Conservation (phyloP, 2,113 vertebrate species). For the Nibea albiflora region DNA sequence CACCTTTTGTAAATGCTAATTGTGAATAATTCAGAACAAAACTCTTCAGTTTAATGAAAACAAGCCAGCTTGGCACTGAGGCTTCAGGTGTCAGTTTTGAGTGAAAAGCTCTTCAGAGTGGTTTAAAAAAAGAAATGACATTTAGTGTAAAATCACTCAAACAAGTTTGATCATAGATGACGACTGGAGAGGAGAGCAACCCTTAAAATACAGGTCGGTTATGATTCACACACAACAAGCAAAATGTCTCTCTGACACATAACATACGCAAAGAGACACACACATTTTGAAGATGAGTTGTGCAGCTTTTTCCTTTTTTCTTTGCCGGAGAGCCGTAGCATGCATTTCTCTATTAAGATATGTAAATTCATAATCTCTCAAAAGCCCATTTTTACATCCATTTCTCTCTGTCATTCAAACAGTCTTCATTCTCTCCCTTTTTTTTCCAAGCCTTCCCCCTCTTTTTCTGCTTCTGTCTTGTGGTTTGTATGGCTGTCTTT, state of each 20-base stretch:
- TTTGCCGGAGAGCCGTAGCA: constrained; percentile 34
- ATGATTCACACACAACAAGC: not conserved
- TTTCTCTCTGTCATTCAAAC: constrained; percentile 66
- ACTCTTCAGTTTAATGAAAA: constrained; percentile 57
- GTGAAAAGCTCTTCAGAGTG: constrained; percentile 64
- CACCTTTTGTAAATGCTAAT: constrained; percentile 45
- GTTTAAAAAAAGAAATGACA: constrained; percentile 36
- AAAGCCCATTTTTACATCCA: constrained; percentile 71
- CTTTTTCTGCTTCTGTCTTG: not conserved
- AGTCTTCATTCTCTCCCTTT: constrained; percentile 28
- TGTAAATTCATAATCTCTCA: constrained; percentile 78
- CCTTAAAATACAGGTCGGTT: constrained; percentile 37
- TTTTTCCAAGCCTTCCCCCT: not conserved
- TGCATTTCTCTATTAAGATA: constrained; percentile 76
- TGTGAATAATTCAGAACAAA: constrained; percentile 37
- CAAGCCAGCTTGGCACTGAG: constrained; percentile 24
- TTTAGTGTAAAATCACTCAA: constrained; percentile 60
- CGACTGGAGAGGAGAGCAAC: constrained; percentile 42
- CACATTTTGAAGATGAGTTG: constrained; percentile 50
- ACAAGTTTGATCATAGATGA: constrained; percentile 46
- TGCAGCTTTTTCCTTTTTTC: constrained; percentile 31
- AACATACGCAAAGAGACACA: not conserved
- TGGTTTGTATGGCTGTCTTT: constrained; percentile 33
- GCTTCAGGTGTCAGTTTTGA: constrained; percentile 37
- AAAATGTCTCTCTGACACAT: not conserved